Evolutionary conservation across 2,113 vertebrate species (phyloP).

Genomic region (rat (Rattus norvegicus)): DNA sequence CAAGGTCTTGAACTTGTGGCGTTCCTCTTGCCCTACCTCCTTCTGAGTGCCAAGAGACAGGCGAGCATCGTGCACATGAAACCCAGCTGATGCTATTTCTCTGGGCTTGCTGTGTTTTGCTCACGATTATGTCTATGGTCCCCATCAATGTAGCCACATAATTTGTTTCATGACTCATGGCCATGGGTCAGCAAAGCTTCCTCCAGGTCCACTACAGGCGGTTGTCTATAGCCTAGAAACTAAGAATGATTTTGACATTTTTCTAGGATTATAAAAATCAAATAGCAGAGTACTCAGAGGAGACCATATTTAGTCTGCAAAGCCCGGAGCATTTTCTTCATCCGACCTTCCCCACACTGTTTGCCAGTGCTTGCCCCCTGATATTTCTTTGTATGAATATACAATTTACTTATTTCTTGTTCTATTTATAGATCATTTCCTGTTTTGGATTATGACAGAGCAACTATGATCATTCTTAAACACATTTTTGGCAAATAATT

Average conservation of each 20-base stretch:
- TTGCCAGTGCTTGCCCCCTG: background rate
- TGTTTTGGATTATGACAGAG: background rate
- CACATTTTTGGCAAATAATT: background rate
- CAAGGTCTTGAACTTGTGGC: background rate
- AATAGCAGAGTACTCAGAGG: background rate
- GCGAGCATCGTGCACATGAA: too few relatives aligned
- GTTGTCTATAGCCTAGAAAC: background rate
- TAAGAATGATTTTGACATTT: background rate
- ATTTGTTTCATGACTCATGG: background rate
- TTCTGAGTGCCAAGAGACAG: background rate
- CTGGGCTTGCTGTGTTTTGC: background rate
- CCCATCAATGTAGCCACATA: background rate
- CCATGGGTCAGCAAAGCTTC: background rate
- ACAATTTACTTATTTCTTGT: background rate
- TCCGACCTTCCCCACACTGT: background rate
- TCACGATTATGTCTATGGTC: background rate
- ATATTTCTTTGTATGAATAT: background rate
- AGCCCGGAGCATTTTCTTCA: background rate
- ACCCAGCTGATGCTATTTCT: background rate
- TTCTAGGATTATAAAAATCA: background rate
- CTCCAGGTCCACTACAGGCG: background rate
- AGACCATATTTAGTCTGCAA: background rate
- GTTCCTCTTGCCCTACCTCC: too few relatives aligned
- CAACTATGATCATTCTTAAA: background rate
- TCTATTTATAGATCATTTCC: conserved; percentile 13